Conservation (phyloP, 2,113 vertebrate species). For the Trachemys scripta region DNA sequence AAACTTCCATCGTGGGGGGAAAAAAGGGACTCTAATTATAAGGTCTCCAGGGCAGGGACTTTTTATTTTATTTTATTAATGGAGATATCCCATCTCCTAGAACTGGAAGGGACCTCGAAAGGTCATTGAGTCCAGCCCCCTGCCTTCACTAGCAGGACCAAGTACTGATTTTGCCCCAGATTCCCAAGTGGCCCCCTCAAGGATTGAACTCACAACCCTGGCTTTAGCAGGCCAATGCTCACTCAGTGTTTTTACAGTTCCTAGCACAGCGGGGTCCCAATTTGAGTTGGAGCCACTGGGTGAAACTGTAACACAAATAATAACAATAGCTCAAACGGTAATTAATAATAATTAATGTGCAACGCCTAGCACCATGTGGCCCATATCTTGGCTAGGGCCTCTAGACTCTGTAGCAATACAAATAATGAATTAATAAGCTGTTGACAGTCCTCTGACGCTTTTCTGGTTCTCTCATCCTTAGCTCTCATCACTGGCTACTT, state of each 20-base stretch:
- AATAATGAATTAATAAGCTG: background rate
- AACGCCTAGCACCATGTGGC: too few species aligned
- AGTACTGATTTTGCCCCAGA: too few species aligned
- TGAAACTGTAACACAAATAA: conserved; percentile 47
- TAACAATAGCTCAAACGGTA: background rate
- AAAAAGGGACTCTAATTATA: conserved; percentile 17
- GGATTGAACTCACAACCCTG: too few species aligned
- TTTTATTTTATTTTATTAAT: too few species aligned
- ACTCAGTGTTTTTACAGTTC: conserved; percentile 20
- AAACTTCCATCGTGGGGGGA: conserved; percentile 12
- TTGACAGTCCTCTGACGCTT: background rate
- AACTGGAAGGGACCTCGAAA: too few species aligned
- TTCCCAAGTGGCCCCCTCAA: too few species aligned
- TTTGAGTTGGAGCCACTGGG: conserved; percentile 21
- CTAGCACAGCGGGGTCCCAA: background rate
- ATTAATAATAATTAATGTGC: too few species aligned
- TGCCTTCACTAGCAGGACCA: too few species aligned
- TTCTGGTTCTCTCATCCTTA: conserved; percentile 4
- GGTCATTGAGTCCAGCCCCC: too few species aligned
- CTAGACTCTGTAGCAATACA: background rate
- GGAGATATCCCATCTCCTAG: too few species aligned
- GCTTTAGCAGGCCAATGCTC: too few species aligned
- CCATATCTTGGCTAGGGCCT: background rate
- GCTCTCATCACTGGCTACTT: background rate
- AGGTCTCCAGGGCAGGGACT: background rate